These are phyloP conservation scores for Grallaria varia DNA, from an alignment of 2,113 vertebrate genomes.

Conservation along the genomic window DNA sequence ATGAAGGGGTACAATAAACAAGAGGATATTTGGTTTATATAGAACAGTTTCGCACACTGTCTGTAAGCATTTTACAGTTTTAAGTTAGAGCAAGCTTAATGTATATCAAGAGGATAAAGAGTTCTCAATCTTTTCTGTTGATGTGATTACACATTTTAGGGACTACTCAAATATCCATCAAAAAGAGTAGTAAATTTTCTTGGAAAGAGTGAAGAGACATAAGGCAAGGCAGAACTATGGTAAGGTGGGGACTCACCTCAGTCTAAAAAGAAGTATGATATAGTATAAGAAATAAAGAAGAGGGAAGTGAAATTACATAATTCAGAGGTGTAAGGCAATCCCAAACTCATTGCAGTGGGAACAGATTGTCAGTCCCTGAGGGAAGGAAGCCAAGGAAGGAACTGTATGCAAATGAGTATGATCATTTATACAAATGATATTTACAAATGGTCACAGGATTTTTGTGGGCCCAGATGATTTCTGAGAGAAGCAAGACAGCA, in stretches of 20 bases:
- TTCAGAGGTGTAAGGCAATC: neutral
- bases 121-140: neutral
- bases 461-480: neutral
- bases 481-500: neutral
- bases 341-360: neutral
- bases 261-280: neutral
- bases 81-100: neutral
- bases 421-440: conserved; percentile 17
- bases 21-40: neutral
- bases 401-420: conserved; percentile 20
- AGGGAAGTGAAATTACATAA: neutral
- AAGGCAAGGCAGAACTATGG: neutral
- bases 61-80: neutral
- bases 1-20: neutral
- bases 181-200: neutral
- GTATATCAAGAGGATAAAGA: neutral
- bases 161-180: neutral
- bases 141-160: neutral
- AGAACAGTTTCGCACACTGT: fast-evolving
- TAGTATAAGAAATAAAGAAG: neutral
- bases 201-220: neutral
- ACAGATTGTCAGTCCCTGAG: conserved; percentile 44
- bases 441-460: conserved; percentile 17
- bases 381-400: conserved; percentile 4
- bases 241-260: neutral